These are phyloP conservation scores for Varroa destructor DNA, from an alignment of 1,140 invertebrate genomes.

Conservation along the genomic window DNA sequence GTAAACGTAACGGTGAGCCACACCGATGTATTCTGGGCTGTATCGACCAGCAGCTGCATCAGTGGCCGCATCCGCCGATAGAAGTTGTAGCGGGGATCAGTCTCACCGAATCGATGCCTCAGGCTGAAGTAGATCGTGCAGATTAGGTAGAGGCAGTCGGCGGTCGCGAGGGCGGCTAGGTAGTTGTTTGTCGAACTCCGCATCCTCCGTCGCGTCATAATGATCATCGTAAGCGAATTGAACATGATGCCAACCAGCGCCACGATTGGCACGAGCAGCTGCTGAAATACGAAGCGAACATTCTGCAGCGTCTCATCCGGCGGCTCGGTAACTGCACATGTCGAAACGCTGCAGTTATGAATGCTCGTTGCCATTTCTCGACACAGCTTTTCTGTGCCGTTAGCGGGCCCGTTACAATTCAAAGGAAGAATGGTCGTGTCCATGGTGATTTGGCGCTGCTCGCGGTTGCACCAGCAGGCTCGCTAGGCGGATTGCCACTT, in stretches of 20 bases:
- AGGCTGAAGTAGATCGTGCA: conserved; percentile 53
- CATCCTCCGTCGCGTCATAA: conserved; percentile 59
- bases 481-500: too few relatives aligned
- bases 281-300: conserved; percentile 49
- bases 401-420: too few relatives aligned
- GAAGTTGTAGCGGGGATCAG: conserved; percentile 41
- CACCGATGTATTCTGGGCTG: conserved; percentile 54
- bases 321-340: background rate
- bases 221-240: conserved; percentile 56
- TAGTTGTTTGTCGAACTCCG: conserved; percentile 58
- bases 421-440: too few relatives aligned
- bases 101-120: conserved; percentile 47
- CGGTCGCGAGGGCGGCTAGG: conserved; percentile 55
- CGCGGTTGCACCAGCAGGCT: too few relatives aligned
- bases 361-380: too few relatives aligned
- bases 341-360: too few relatives aligned
- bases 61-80: conserved; percentile 47
- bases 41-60: conserved; percentile 50
- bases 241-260: conserved; percentile 54
- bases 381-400: too few relatives aligned
- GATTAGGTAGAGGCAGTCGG: conserved; percentile 56
- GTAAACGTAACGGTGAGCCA: conserved; percentile 66
- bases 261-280: conserved; percentile 54
- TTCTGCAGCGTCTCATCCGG: background rate
- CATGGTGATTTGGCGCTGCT: too few relatives aligned